Percentiles rank a stretch among this genome's conserved stretches.
phyloP scores from a whole-genome alignment of 2,113 vertebrate genomes.

The Stercorarius parasiticus region DNA sequence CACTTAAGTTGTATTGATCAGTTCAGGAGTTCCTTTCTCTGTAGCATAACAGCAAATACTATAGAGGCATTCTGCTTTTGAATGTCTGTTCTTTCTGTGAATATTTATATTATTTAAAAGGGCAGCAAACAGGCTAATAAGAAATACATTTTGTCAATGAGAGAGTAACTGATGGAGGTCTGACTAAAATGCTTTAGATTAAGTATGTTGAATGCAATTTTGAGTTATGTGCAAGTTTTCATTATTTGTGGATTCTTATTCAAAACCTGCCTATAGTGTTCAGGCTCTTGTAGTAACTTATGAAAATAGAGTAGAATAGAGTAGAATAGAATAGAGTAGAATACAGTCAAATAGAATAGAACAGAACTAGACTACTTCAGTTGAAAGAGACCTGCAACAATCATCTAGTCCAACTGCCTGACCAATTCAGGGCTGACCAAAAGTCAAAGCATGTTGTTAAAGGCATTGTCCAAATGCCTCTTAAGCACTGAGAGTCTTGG shows the following conservation, averaged over 20 bases:
- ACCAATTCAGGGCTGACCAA: rapidly evolving
- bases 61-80: background rate
- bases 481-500: background rate
- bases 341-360: no score
- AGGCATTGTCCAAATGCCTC: background rate
- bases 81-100: background rate
- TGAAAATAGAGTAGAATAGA: background rate
- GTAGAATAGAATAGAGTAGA: background rate
- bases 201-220: background rate
- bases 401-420: background rate
- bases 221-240: background rate
- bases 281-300: background rate
- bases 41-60: background rate
- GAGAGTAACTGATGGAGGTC: background rate
- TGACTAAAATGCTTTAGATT: background rate
- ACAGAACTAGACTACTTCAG: no score
- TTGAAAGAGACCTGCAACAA: rapidly evolving
- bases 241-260: background rate
- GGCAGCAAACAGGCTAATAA: background rate
- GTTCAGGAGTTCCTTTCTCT: background rate
- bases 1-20: background rate
- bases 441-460: rapidly evolving
- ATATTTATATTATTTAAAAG: conserved; percentile 1
- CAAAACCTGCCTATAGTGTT: background rate
- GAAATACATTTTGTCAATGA: background rate